phyloP scores from a whole-genome alignment of 2,888 invertebrate genomes.

The Asteroscopus sphinx region DNA sequence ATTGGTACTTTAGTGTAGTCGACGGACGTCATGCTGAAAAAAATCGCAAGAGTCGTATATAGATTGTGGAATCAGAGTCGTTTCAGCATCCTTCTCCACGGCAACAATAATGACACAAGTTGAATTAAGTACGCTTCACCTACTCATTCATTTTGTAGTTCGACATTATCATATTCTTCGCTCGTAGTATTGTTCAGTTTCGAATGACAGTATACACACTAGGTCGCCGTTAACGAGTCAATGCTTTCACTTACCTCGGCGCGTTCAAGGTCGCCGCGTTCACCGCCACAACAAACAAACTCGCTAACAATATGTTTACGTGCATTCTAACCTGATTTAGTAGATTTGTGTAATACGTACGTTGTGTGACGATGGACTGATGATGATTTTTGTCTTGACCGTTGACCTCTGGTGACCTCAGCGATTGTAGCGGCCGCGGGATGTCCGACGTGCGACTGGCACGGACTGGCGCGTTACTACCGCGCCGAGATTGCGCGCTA shows the following conservation, averaged over 20 bases:
- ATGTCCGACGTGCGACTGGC: constrained; percentile 11
- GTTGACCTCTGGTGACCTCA: constrained; percentile 39
- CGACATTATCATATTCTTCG: not conserved
- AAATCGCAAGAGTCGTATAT: not conserved
- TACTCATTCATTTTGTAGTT: not conserved
- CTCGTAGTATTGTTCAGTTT: not conserved
- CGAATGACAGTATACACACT: constrained; percentile 10
- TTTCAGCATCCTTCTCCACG: not conserved
- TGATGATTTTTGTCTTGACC: constrained; percentile 6
- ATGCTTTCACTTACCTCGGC: constrained; percentile 57
- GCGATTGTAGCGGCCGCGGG: constrained; percentile 15
- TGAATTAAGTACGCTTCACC: constrained; percentile 1
- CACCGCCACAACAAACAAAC: constrained; percentile 37
- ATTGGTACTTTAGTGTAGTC: constrained; percentile 80
- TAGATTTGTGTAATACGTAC: constrained; percentile 39
- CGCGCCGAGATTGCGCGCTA: constrained; percentile 57
- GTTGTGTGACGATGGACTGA: constrained; percentile 27
- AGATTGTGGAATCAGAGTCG: not conserved
- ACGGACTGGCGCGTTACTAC: constrained; percentile 18
- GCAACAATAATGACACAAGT: constrained; percentile 1
- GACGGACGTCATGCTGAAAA: constrained; percentile 80
- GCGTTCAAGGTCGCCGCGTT: constrained; percentile 66
- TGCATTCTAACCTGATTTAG: constrained; percentile 36
- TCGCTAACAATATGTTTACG: constrained; percentile 39
- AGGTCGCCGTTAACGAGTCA: constrained; percentile 7